Evolutionary conservation across 2,888 invertebrate genomes (phyloP).

Genomic region (Macrostomum cliftonense): DNA sequence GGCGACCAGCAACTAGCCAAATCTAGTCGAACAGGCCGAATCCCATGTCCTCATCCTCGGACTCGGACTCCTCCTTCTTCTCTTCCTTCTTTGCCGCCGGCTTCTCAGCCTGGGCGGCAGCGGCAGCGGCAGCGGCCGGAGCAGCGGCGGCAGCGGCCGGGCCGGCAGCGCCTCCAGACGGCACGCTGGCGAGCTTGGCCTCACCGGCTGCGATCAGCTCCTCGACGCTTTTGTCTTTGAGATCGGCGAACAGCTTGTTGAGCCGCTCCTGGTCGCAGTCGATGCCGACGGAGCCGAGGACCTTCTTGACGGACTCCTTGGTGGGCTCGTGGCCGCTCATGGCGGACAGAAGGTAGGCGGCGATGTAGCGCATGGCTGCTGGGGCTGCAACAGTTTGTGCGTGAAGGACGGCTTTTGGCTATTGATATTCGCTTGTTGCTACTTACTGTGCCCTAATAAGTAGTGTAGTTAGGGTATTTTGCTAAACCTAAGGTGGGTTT

Average conservation of each 20-base stretch:
- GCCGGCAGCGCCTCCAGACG: constrained; percentile 48
- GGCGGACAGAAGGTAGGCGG: constrained; percentile 84
- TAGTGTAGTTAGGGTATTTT: too few species aligned
- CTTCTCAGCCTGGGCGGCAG: neutral
- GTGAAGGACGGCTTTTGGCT: too few species aligned
- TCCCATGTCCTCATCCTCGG: constrained; percentile 8
- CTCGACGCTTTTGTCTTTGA: constrained; percentile 72
- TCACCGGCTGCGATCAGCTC: constrained; percentile 65
- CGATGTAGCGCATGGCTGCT: constrained; percentile 83
- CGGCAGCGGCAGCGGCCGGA: constrained; percentile 44
- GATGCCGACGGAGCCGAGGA: constrained; percentile 82
- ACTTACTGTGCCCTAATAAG: too few species aligned
- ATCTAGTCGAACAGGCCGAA: constrained; percentile 11
- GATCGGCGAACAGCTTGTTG: constrained; percentile 61
- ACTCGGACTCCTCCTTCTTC: constrained; percentile 8
- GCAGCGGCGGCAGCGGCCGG: constrained; percentile 43
- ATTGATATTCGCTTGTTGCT: too few species aligned
- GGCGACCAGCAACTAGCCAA: too few species aligned
- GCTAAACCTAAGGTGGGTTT: too few species aligned
- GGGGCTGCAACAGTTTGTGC: too few species aligned
- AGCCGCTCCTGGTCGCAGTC: constrained; percentile 69
- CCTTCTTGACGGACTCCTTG: constrained; percentile 69
- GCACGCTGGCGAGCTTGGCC: constrained; percentile 71
- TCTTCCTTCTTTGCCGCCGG: constrained; percentile 2
- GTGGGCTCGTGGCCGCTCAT: constrained; percentile 74